Base-by-base conservation (phyloP, 2,888 invertebrate species). In the Drosophila robusta region DNA sequence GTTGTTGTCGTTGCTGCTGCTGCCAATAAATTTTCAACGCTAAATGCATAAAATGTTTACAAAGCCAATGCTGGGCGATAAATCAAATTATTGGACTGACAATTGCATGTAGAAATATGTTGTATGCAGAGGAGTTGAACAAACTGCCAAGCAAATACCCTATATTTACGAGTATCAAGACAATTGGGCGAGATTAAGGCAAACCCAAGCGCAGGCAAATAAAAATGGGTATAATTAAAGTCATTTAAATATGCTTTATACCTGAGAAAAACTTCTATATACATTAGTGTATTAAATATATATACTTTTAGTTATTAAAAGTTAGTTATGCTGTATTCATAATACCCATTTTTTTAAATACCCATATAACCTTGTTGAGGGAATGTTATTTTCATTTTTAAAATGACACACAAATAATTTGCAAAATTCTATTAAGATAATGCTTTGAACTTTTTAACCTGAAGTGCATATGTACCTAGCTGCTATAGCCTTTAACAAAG, bases 21-120 rank as follows among this genome's bases (percentile, higher is more conserved):
- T 55, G 52, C 42, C 68, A 72, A 82, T 82, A 84, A 84, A 84
- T 84, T 76, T 70, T 26, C 54, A 54, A 58, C 76, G 70, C 76
- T 71, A 70, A 80, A 84, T 80, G 64, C 81, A 80, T 74, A 68
- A 70, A 77, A 83, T 80, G 71, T 75, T 78, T 67, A 78, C 78
- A 78, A 68, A 72, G 60, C 66, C 68, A 49, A 54, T 24, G 32
- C 63, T 41, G n/a, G 7, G 51, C 56, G 26, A 84, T 81, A 84
- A 81, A 81, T 81, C 85, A 81, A 72, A 67, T 67, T 60, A 70
- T 62, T 60, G 26, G 44, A 41, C 54, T 45, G 63, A 57, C 69
- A 65, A 57, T 63, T 71, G 61, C 57, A 65, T 44, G 44, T 49
- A 52, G 39, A 58, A 62, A 56, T 74, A 32, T 22, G 41, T 32